A percentile compares a stretch with the other conserved stretches of the same genome.
Conservation (phyloP, 1,140 invertebrate genomes). For the Drosophila parvula region DNA sequence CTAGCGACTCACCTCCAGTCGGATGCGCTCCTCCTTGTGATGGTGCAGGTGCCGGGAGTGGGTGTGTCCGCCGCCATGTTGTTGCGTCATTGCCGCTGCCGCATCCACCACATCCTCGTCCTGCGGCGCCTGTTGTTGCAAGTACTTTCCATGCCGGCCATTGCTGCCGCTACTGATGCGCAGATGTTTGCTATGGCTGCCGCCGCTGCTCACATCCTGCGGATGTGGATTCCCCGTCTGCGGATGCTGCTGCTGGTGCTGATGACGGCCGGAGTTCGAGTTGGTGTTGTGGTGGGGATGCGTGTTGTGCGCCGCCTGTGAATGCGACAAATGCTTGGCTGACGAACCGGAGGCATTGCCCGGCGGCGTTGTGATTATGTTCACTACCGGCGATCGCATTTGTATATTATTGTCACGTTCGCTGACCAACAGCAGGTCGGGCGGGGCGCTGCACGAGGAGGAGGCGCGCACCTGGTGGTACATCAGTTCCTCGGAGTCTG, state of each 20-base stretch:
- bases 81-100: slow-evolving; percentile 53
- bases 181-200: slow-evolving; percentile 71
- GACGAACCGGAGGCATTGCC: slow-evolving; percentile 55
- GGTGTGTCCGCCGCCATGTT: slow-evolving; percentile 32
- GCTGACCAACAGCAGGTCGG: slow-evolving; percentile 81
- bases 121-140: slow-evolving; percentile 54
- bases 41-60: slow-evolving; percentile 73
- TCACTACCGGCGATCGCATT: slow-evolving; percentile 76
- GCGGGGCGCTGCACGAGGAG: slow-evolving; percentile 83
- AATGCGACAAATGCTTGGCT: slow-evolving; percentile 35
- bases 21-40: slow-evolving; percentile 78
- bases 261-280: slow-evolving; percentile 31
- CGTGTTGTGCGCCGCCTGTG: slow-evolving; percentile 33
- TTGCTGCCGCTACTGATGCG: slow-evolving; percentile 66
- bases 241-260: slow-evolving; percentile 4
- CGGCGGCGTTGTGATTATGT: slow-evolving; percentile 79
- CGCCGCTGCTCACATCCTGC: slow-evolving; percentile 61
- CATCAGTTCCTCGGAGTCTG: slow-evolving; percentile 84
- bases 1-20: slow-evolving; percentile 72
- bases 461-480: slow-evolving; percentile 83
- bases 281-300: slow-evolving; percentile 33
- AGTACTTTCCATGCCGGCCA: slow-evolving; percentile 71
- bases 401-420: slow-evolving; percentile 84
- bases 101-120: slow-evolving; percentile 70
- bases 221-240: slow-evolving; percentile 30